Percentiles rank a stretch among this genome's conserved stretches.
Evolutionary conservation across 1,140 invertebrate species (phyloP).

Genomic region (Asbolus verrucosus): DNA sequence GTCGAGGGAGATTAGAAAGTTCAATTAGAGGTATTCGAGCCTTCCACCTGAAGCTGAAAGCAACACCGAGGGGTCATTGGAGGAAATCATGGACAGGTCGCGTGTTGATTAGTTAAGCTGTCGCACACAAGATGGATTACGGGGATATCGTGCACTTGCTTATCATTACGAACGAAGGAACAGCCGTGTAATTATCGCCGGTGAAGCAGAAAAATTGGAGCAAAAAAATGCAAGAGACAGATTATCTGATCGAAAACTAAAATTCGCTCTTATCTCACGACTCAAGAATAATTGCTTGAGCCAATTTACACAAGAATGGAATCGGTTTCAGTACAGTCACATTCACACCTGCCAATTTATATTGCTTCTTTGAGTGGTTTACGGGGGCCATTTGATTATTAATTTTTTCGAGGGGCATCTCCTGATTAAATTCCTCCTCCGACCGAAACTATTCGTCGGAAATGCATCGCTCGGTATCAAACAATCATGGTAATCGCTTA

Average conservation of each 20-base stretch:
- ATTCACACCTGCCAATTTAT: slow-evolving; percentile 34
- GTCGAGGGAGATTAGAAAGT: slow-evolving; percentile 1
- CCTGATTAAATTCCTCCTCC: slow-evolving; percentile 18
- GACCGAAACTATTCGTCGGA: not conserved
- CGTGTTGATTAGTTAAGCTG: slow-evolving; percentile 50
- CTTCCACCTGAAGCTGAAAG: slow-evolving; percentile 13
- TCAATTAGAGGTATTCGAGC: slow-evolving; percentile 21
- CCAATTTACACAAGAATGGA: slow-evolving; percentile 27
- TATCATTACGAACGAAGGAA: slow-evolving; percentile 40
- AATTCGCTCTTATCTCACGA: slow-evolving; percentile 36
- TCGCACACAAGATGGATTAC: slow-evolving; percentile 49
- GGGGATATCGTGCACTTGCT: slow-evolving; percentile 44
- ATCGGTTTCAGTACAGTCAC: slow-evolving; percentile 21
- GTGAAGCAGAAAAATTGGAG: slow-evolving; percentile 29
- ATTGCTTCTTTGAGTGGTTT: slow-evolving; percentile 16
- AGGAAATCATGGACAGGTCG: slow-evolving; percentile 36
- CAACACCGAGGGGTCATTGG: not conserved
- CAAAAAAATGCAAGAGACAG: not conserved
- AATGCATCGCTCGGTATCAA: slow-evolving; percentile 20
- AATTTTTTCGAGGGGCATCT: not conserved
- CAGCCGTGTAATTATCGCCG: slow-evolving; percentile 38
- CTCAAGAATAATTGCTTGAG: slow-evolving; percentile 35
- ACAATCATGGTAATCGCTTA: slow-evolving; percentile 28
- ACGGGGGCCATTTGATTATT: not conserved
- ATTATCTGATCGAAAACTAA: slow-evolving; percentile 44